Percentiles rank a stretch among this genome's conserved stretches.
Conservation (phyloP, 2,113 vertebrate genomes). For the Synchiropus splendidus region DNA sequence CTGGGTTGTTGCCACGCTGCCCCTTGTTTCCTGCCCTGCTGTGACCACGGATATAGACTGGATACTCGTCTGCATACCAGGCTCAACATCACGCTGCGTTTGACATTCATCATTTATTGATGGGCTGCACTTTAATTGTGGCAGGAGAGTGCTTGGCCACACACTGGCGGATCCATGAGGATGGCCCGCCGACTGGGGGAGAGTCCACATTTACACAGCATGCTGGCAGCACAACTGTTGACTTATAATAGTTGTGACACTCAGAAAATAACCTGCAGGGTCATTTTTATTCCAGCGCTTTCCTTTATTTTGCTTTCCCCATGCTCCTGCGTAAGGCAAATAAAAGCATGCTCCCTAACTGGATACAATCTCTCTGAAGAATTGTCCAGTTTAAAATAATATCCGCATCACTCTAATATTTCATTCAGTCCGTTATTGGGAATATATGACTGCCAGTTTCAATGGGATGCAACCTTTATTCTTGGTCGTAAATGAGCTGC, state of each 20-base stretch:
- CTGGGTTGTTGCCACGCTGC: constrained; percentile 15
- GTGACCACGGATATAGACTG: constrained; percentile 36
- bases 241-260: constrained; percentile 47
- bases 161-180: constrained; percentile 37
- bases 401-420: no score
- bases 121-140: constrained; percentile 61
- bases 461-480: no score
- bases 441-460: no score
- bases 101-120: constrained; percentile 77
- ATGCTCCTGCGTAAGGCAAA: neutral
- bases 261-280: constrained; percentile 36
- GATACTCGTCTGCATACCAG: constrained; percentile 41
- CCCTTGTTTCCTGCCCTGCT: constrained; percentile 32
- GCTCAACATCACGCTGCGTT: constrained; percentile 58
- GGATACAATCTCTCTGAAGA: constrained; percentile 6
- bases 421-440: no score
- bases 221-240: constrained; percentile 44
- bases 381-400: neutral
- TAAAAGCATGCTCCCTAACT: neutral
- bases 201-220: constrained; percentile 36
- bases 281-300: constrained; percentile 1
- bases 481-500: no score
- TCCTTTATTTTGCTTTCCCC: constrained; percentile 10
- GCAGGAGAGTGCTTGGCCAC: constrained; percentile 44
- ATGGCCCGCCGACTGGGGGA: constrained; percentile 31